These are phyloP conservation scores for Dicyrtoma fusca DNA, from an alignment of 2,888 invertebrate species.

Conservation along the genomic window DNA sequence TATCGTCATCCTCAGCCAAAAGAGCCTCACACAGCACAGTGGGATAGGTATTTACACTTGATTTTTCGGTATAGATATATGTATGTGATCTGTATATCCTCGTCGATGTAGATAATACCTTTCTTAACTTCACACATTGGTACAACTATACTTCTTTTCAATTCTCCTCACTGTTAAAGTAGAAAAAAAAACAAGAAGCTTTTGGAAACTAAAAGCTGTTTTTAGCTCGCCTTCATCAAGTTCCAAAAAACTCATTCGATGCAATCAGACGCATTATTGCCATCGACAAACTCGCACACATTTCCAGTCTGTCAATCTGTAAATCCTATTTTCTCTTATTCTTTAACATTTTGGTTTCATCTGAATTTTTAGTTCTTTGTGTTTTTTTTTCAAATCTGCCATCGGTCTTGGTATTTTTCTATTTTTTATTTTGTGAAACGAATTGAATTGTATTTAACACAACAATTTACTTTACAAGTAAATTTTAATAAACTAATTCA, in stretches of 20 bases:
- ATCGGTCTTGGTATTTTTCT: neutral
- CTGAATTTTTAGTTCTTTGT: neutral
- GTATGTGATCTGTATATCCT: too few relatives aligned
- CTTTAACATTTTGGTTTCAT: neutral
- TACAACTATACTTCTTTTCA: too few relatives aligned
- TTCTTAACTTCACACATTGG: too few relatives aligned
- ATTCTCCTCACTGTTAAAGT: constrained; percentile 2
- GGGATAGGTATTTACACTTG: too few relatives aligned
- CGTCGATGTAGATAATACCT: too few relatives aligned
- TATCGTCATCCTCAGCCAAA: too few relatives aligned
- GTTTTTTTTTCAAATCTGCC: neutral
- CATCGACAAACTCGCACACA: constrained; percentile 36
- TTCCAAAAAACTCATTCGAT: constrained; percentile 41
- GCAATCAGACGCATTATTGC: constrained; percentile 39
- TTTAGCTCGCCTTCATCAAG: constrained; percentile 29
- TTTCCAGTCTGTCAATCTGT: neutral
- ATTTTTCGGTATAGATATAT: too few relatives aligned
- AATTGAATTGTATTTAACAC: too few relatives aligned
- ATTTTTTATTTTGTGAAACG: too few relatives aligned
- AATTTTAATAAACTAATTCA: too few relatives aligned
- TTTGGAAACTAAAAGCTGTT: constrained; percentile 32
- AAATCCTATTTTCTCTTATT: neutral
- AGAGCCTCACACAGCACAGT: too few relatives aligned
- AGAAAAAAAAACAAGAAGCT: neutral
- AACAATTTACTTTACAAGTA: too few relatives aligned